A percentile compares a stretch with the other conserved stretches of the same genome.
These are phyloP conservation scores for Bos indicus DNA, from an alignment of 2,113 vertebrate genomes.

Conservation along the genomic window DNA sequence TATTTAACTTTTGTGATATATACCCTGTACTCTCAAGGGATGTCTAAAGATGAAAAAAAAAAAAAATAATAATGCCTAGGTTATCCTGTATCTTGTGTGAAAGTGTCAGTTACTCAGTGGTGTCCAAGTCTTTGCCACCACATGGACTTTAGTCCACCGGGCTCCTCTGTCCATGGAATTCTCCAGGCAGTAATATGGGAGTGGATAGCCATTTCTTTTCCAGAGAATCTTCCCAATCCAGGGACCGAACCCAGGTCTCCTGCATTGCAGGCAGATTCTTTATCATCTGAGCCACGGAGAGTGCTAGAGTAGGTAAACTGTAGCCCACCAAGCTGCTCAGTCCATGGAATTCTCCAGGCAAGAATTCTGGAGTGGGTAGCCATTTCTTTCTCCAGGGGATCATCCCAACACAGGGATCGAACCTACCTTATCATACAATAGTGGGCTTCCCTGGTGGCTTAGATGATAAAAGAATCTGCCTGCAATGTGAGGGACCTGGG, in stretches of 20 bases:
- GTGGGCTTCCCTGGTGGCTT: neutral
- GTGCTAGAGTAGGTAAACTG: neutral
- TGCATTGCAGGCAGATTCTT: neutral
- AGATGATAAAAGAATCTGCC: neutral
- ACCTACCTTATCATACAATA: neutral
- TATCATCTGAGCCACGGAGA: neutral
- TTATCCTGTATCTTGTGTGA: neutral
- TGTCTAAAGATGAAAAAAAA: neutral
- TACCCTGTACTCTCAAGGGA: neutral
- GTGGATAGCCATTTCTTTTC: neutral
- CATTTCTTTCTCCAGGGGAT: neutral
- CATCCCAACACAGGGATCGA: neutral
- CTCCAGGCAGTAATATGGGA: neutral
- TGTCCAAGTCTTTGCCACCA: neutral
- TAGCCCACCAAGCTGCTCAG: neutral
- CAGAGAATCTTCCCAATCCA: neutral
- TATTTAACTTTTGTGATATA: neutral
- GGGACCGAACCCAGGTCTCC: neutral
- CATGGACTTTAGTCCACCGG: neutral
- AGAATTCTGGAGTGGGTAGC: neutral
- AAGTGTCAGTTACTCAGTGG: neutral
- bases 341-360: neutral
- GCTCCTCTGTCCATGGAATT: neutral
- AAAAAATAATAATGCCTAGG: neutral
- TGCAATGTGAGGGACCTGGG: neutral